These are phyloP conservation scores for Xestia c-nigrum DNA, from an alignment of 2,888 invertebrate genomes.

Conservation along the genomic window DNA sequence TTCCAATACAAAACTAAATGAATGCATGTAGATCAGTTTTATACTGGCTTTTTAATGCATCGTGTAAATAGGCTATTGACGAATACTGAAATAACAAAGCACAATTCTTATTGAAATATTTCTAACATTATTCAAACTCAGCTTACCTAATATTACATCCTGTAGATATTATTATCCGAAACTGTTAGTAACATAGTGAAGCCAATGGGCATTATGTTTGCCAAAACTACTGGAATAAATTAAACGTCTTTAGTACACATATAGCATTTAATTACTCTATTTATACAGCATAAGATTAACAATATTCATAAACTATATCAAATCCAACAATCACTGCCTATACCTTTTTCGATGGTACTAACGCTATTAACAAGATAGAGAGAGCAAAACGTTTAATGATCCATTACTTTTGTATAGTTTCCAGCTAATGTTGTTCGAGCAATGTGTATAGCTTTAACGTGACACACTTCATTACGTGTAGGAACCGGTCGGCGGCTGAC, in stretches of 20 bases:
- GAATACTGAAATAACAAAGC: conserved; percentile 14
- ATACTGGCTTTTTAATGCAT: background rate
- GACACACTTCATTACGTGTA: conserved; percentile 74
- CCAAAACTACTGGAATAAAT: conserved; percentile 85
- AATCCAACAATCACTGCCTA: conserved; percentile 90
- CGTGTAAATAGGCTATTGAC: background rate
- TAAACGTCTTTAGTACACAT: conserved; percentile 88
- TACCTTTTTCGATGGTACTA: conserved; percentile 88
- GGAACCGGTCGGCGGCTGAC: conserved; percentile 75
- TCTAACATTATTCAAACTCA: conserved; percentile 74
- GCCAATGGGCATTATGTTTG: conserved; percentile 72
- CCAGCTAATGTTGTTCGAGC: conserved; percentile 77
- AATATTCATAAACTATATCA: conserved; percentile 91
- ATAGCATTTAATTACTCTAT: conserved; percentile 91
- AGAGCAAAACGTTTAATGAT: conserved; percentile 87
- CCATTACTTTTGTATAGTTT: conserved; percentile 76
- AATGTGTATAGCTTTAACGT: conserved; percentile 76
- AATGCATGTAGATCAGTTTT: background rate
- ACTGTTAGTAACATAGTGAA: conserved; percentile 78
- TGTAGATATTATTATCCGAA: conserved; percentile 73
- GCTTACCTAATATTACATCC: conserved; percentile 86
- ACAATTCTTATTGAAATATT: conserved; percentile 78
- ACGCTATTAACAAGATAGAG: conserved; percentile 87
- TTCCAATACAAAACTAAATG: conserved; percentile 1
- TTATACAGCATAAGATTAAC: conserved; percentile 91